These are phyloP conservation scores for Microtus montanus DNA, from an alignment of 2,113 vertebrate species.

Conservation along the genomic window DNA sequence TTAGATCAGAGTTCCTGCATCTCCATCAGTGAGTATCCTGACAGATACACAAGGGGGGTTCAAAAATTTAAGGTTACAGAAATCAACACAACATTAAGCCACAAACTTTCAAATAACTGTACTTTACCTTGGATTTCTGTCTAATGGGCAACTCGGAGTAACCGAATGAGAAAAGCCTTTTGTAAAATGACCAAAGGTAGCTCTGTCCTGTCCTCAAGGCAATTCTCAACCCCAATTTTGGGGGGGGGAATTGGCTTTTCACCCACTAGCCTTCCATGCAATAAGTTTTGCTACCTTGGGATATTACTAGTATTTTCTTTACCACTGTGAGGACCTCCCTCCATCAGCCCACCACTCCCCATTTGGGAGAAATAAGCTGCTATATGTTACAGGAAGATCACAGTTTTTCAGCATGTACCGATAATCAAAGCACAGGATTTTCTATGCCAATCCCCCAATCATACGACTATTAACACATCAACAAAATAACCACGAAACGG, in stretches of 20 bases:
- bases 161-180: neutral
- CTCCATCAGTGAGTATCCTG: neutral
- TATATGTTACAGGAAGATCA: neutral
- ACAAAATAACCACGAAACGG: neutral
- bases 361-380: neutral
- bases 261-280: neutral
- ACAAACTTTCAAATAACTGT: conserved; percentile 26
- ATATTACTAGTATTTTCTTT: neutral
- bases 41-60: neutral
- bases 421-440: conserved; percentile 27
- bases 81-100: neutral
- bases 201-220: neutral
- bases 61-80: conserved; percentile 30
- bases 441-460: neutral
- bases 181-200: conserved; percentile 2
- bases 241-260: neutral
- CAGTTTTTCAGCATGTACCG: neutral
- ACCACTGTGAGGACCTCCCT: neutral
- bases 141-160: neutral
- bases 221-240: conserved; percentile 3
- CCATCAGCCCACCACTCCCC: neutral
- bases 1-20: conserved; percentile 3
- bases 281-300: neutral
- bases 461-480: neutral
- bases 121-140: neutral